phyloP scores from a whole-genome alignment of 2,113 vertebrate genomes.

The Megaleporinus macrocephalus region DNA sequence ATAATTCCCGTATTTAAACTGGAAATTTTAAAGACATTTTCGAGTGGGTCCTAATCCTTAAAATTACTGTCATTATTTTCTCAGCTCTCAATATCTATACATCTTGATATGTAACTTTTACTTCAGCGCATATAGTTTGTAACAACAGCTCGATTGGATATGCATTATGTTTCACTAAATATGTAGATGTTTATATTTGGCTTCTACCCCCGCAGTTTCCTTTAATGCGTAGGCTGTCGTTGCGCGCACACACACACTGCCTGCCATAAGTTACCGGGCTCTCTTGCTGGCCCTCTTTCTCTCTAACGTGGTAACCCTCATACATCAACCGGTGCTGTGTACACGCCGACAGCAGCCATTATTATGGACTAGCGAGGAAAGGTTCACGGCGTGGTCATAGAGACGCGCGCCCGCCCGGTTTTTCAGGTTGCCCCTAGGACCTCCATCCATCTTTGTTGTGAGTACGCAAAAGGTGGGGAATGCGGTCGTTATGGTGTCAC shows the following conservation, averaged over 20 bases:
- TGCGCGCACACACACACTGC: constrained; percentile 38
- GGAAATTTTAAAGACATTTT: no score
- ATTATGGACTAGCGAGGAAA: constrained; percentile 88
- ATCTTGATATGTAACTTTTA: not conserved
- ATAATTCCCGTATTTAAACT: no score
- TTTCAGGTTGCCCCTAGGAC: constrained; percentile 80
- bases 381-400: constrained; percentile 92
- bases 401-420: constrained; percentile 88
- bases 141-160: not conserved
- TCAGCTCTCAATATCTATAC: no score
- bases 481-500: constrained; percentile 71
- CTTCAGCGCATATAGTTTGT: not conserved
- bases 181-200: not conserved
- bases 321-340: constrained; percentile 90
- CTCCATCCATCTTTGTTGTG: constrained; percentile 86
- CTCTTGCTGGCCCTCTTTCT: constrained; percentile 72
- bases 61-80: no score
- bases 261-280: constrained; percentile 72
- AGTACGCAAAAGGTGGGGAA: constrained; percentile 74
- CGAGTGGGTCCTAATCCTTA: no score
- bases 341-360: constrained; percentile 89
- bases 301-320: constrained; percentile 87
- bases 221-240: not conserved
- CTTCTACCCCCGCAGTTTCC: not conserved
- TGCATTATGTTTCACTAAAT: not conserved